A percentile compares a stretch with the other conserved stretches of the same genome.
phyloP scores from a whole-genome alignment of 2,113 vertebrate species.

The Carlito syrichta region DNA sequence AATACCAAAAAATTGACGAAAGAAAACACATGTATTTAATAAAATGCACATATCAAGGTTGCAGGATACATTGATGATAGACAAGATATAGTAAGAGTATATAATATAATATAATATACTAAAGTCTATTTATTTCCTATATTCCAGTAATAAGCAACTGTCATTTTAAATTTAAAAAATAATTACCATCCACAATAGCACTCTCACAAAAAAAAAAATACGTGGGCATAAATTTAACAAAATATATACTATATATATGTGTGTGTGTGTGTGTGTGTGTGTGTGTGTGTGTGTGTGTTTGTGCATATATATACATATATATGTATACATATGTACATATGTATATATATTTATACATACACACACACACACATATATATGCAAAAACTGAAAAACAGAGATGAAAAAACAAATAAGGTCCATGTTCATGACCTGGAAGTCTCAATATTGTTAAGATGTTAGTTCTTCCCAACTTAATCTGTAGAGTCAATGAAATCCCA shows the following conservation, averaged over 20 bases:
- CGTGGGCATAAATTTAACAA: neutral
- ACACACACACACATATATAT: no score
- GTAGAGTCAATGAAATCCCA: no score
- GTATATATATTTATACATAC: no score
- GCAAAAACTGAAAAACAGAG: neutral
- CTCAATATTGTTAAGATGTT: neutral
- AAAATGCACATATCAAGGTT: neutral
- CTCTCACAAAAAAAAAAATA: neutral
- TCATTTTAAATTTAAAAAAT: neutral
- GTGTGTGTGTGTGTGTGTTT: no score
- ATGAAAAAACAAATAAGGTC: neutral
- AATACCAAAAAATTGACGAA: neutral
- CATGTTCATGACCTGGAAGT: neutral
- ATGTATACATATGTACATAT: no score
- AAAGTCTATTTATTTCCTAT: neutral
- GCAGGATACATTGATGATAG: neutral
- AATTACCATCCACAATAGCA: neutral
- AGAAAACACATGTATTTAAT: neutral
- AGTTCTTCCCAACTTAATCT: neutral
- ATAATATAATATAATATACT: no score
- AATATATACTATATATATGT: no score
- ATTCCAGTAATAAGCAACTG: neutral
- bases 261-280: no score
- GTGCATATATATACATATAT: no score
- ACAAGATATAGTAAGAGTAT: neutral